Conservation (phyloP, 2,797 vertebrate genomes). For the Aulostomus chinensis region DNA sequence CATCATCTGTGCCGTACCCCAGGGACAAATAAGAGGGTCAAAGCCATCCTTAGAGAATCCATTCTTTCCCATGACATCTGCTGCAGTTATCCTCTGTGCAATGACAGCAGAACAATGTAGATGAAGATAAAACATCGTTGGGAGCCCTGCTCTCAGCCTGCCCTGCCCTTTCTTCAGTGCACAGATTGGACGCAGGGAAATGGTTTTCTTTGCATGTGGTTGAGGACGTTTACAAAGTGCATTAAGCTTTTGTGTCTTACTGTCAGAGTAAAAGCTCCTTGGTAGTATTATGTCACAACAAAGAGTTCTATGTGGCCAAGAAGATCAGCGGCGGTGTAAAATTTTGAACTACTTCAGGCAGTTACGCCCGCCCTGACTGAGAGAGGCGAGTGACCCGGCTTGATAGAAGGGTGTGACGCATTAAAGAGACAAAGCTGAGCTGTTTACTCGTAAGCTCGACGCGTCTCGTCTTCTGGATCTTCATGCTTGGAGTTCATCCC, state of each 20-base stretch:
- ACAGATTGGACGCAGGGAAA: constrained; percentile 24
- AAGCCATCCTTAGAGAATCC: constrained; percentile 65
- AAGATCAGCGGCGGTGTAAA: too few species aligned
- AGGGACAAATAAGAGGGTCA: constrained; percentile 77
- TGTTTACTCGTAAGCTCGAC: constrained; percentile 24
- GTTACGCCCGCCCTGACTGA: too few species aligned
- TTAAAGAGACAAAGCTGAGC: constrained; percentile 49
- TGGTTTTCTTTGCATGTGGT: constrained; percentile 21
- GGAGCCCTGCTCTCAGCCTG: constrained; percentile 41
- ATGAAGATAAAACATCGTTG: constrained; percentile 59
- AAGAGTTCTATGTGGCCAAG: constrained; percentile 16
- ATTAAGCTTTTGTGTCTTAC: constrained; percentile 26
- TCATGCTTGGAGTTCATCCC: constrained; percentile 43
- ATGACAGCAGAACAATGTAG: constrained; percentile 70
- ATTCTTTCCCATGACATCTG: constrained; percentile 76
- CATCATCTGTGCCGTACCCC: constrained; percentile 74
- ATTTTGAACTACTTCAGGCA: too few species aligned
- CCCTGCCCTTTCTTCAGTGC: constrained; percentile 19
- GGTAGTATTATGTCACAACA: constrained; percentile 37
- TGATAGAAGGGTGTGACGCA: constrained; percentile 42
- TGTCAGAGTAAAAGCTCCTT: constrained; percentile 15
- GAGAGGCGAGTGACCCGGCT: constrained; percentile 2
- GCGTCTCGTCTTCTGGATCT: constrained; percentile 29
- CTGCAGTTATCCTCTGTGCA: constrained; percentile 62
- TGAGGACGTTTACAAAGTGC: constrained; percentile 43